Base-by-base conservation (phyloP, 2,888 invertebrate species). In the Andrena dorsata region DNA sequence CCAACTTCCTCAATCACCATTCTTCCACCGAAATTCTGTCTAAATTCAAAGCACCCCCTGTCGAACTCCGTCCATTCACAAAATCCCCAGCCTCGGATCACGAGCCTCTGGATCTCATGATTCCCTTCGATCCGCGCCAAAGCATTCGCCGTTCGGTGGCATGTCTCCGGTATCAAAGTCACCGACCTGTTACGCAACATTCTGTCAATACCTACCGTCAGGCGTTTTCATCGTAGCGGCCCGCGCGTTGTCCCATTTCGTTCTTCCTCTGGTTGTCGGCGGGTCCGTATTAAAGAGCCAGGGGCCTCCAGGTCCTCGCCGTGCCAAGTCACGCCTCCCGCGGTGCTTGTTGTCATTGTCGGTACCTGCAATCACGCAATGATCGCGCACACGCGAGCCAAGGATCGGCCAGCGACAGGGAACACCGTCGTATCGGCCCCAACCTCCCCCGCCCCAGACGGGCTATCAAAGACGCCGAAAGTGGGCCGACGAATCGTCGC, bases 281-380 rank as follows among this genome's bases (percentile, higher is more conserved):
- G 86, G 88, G 90, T 91, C 78, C 85, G 87, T 60, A 79, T 87
- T 82, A 85, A 87, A 83, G 73, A 71, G 49, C 49, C 47, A 4
- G 26, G 72, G 66, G 41, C 41, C 41, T 41, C 68, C 77, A 28
- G 72, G 76, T 86, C 81, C 80, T 79, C 51, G 61, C 81, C 71
- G 28, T 91, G 92, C 91, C 90, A 89, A 92, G 93, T 93, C 93
- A 93, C 90, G 91, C 92, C 91, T 90, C 93, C 93, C 86, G 93
- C 87, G 88, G 93, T 63, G 93, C 88, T 90, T 92, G 92, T 92
- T 93, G 93, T 93, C 93, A 93, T 93, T 93, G 92, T 90, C 90
- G 90, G 90, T 90, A 90, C 85, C 86, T 74, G 88, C 87, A 83
- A 90, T 89, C 90, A 88, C 85, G 86, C 89, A 84, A 89, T 86